Evolutionary conservation across 2,113 vertebrate species (phyloP).

Genomic region (Ifrita kowaldi): DNA sequence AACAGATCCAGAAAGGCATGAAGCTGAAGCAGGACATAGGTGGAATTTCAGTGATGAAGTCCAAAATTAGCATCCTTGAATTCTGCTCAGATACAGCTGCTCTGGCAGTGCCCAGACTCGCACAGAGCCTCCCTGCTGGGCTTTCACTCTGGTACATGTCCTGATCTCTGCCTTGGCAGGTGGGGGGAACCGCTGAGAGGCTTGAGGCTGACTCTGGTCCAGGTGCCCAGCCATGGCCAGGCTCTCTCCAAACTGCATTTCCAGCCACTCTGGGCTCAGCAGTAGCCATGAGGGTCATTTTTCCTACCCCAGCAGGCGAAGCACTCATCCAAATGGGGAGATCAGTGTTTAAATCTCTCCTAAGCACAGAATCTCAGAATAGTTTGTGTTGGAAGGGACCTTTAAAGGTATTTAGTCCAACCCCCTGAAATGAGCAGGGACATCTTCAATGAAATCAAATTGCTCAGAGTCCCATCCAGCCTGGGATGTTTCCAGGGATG

Average conservation of each 20-base stretch:
- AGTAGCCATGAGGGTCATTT: not conserved
- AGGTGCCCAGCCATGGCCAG: not conserved
- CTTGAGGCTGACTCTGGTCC: not conserved
- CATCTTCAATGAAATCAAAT: not conserved
- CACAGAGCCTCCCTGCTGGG: not conserved
- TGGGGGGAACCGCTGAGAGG: not conserved
- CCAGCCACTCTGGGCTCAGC: not conserved
- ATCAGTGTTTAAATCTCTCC: not conserved
- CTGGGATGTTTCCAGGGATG: not conserved
- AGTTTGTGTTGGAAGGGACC: not conserved
- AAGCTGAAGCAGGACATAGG: not conserved
- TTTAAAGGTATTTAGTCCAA: not conserved
- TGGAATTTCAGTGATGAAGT: not conserved
- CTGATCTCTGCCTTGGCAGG: not conserved
- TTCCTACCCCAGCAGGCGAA: not conserved
- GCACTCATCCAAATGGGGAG: not conserved
- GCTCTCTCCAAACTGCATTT: not conserved
- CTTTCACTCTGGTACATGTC: not conserved
- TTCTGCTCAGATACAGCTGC: not conserved
- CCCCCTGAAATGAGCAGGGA: not conserved
- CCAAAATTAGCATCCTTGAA: not conserved
- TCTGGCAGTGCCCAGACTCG: not conserved
- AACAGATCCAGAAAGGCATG: not conserved
- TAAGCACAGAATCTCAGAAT: not conserved
- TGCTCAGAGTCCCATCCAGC: not conserved